Base-by-base conservation (phyloP, 2,113 vertebrate species). In the Anhinga anhinga region DNA sequence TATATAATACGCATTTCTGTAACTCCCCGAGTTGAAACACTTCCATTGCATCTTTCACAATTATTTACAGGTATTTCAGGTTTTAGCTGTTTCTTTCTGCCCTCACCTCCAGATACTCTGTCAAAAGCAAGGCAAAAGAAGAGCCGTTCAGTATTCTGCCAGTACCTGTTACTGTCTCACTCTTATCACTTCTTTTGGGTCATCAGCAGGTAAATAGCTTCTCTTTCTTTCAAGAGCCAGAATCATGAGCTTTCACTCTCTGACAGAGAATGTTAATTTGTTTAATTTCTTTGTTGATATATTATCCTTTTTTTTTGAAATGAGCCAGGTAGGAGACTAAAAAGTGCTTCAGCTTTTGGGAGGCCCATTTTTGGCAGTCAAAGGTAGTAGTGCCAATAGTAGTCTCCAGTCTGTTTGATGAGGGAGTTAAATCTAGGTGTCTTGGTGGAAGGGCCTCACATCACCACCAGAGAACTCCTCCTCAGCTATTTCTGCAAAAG, bases 11-110 rank as follows among this genome's bases (percentile, higher is more conserved):
- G 15, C 14, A 26, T 82, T 91, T 86, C 93, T 9, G 0, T 66
- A 93, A 36, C 53, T 86, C 53, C 34, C 13, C 1, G 27, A 58
- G 38, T 73, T 90, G 45, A 92, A 93, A 93, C 34, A 26, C 55
- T 77, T 95, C 79, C 23, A 49, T 53, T 92, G 73, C 55, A 58
- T 77, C 85, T 88, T 96, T 88, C 76, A 83, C 63, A 74, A 63
- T 78, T 88, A 80, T 73, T 93, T 93, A 74, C 85, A 90, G 42
- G 55, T 93, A 83, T 93, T 83, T 93, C 76, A 67, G 72, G 82
- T 93, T 90, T 92, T 77, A 78, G 88, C 58, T 82, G 6, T 56
- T 52, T 45, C 66, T 49, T 67, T 93, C 62, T 93, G 66, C 76
- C 45, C 22, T 91, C 61, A 47, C 38, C 42, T 96, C 18, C 84